Percentiles rank a stretch among this genome's conserved stretches.
Evolutionary conservation across 35 echinoderm and acorn worm genomes (phyloP).

Genomic region (Heliocidaris tuberculata): DNA sequence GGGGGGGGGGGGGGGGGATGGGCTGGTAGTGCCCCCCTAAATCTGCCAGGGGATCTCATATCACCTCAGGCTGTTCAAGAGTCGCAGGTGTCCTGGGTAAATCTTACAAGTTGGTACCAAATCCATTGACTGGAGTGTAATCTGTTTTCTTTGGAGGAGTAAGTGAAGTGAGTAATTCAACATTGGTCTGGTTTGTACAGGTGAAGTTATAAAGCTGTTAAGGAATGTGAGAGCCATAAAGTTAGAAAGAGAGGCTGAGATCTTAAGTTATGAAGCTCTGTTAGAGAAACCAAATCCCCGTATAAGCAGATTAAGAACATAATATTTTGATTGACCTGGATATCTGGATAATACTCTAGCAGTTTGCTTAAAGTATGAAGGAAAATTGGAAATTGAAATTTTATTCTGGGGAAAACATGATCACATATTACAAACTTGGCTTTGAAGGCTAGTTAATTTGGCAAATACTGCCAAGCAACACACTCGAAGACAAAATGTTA

Average conservation of each 20-base stretch:
- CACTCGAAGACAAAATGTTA: too few species aligned
- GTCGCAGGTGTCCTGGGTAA: not conserved
- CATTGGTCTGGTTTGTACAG: not conserved
- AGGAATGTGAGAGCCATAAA: not conserved
- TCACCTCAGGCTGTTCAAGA: not conserved
- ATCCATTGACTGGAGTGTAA: not conserved
- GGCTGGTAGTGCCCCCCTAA: too few species aligned
- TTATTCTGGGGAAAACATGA: too few species aligned
- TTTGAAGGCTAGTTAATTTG: too few species aligned
- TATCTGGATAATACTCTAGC: not conserved
- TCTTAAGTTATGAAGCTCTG: not conserved
- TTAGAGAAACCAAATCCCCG: not conserved
- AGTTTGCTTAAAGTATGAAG: not conserved
- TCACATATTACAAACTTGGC: too few species aligned
- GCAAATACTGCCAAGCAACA: too few species aligned
- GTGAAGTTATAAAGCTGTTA: not conserved
- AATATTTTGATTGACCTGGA: not conserved
- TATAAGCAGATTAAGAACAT: not conserved
- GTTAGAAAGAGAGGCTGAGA: too few species aligned
- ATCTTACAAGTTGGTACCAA: constrained; percentile 3
- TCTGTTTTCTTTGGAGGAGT: not conserved
- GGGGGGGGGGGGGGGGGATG: too few species aligned
- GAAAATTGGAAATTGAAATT: not conserved
- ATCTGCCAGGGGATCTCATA: too few species aligned
- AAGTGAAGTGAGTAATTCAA: constrained; percentile 10